A percentile compares a stretch with the other conserved stretches of the same genome.
phyloP scores from a whole-genome alignment of 2,888 invertebrate species.

The Mallateleia sp. region DNA sequence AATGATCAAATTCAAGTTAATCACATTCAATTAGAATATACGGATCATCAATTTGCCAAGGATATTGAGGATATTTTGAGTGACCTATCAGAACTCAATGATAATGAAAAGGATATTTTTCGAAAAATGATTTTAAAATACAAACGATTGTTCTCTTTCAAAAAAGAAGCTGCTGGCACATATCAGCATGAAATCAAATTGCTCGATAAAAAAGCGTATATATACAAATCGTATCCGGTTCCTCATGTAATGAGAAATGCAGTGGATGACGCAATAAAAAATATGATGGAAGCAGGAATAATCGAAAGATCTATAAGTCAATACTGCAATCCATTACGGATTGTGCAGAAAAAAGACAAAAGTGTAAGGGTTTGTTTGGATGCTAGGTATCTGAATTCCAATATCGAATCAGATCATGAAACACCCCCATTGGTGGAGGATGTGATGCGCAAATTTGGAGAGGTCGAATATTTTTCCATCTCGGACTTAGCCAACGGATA shows the following conservation, averaged over 20 bases:
- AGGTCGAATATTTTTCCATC: neutral
- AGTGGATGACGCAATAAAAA: neutral
- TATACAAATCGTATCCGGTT: neutral
- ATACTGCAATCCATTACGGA: conserved; percentile 45
- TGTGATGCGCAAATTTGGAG: neutral
- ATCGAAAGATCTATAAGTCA: neutral
- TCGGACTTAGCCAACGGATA: neutral
- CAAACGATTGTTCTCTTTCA: conserved; percentile 23
- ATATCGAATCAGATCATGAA: neutral
- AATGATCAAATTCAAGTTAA: too few species aligned
- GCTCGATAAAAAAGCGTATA: neutral
- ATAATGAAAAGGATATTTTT: too few species aligned
- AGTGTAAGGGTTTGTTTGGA: neutral
- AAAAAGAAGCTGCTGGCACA: neutral
- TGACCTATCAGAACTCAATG: too few species aligned
- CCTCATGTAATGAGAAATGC: neutral
- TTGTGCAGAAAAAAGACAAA: conserved; percentile 46
- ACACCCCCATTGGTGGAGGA: neutral
- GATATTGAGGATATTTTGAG: too few species aligned
- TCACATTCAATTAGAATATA: too few species aligned
- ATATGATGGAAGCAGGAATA: conserved; percentile 29
- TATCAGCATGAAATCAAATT: conserved; percentile 41
- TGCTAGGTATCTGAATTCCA: neutral
- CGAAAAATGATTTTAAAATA: too few species aligned
- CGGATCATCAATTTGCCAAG: too few species aligned